A percentile compares a stretch with the other conserved stretches of the same genome.
phyloP scores from a whole-genome alignment of 2,113 vertebrate species.

The Myotis davidii region DNA sequence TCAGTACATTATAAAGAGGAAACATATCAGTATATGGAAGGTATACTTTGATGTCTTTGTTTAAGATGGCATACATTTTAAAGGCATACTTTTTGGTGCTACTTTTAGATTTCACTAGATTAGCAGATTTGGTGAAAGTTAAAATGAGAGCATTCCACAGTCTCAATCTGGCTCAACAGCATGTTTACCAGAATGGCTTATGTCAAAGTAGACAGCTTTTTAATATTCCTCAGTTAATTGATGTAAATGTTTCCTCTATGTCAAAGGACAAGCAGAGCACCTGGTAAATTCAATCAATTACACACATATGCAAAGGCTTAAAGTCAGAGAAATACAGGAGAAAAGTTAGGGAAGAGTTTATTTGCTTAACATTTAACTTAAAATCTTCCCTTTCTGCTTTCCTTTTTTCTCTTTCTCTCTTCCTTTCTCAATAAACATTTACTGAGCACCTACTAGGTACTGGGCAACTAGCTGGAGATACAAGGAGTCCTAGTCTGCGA shows the following conservation, averaged over 20 bases:
- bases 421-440: not conserved
- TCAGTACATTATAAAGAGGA: not conserved
- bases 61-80: not conserved
- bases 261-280: slow-evolving; percentile 13
- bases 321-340: not conserved
- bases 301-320: not conserved
- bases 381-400: not conserved
- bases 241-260: not conserved
- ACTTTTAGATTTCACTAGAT: not conserved
- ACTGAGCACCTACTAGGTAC: not conserved
- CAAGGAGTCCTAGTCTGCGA: not conserved
- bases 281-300: not conserved
- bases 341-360: not conserved
- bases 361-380: not conserved
- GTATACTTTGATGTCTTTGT: not conserved
- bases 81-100: not conserved
- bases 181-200: not conserved
- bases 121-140: not conserved
- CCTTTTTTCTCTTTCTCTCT: not conserved
- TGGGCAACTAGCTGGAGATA: not conserved
- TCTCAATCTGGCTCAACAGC: not conserved
- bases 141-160: not conserved
- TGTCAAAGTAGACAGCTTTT: not conserved
- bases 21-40: not conserved
- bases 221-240: not conserved